Conservation (phyloP, 2,888 invertebrate genomes). For the Philereme transversata region DNA sequence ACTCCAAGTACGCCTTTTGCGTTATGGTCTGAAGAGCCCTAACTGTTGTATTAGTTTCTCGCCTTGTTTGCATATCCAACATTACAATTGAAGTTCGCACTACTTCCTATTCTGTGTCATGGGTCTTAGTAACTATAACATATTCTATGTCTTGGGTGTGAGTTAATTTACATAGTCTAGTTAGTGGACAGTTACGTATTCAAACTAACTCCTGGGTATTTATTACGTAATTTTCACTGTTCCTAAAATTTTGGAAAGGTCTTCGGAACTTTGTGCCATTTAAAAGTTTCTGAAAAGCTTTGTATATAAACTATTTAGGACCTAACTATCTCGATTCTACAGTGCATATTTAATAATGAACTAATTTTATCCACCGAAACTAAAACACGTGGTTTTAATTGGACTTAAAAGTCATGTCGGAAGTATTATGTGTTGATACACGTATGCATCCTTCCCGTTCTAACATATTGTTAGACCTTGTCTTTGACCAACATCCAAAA, state of each 20-base stretch:
- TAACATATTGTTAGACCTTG: too few species aligned
- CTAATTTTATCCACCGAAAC: too few species aligned
- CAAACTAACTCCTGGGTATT: constrained; percentile 26
- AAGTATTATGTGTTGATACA: too few species aligned
- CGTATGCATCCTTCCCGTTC: too few species aligned
- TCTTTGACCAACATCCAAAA: too few species aligned
- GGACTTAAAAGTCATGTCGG: too few species aligned
- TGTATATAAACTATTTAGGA: too few species aligned
- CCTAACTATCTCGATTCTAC: too few species aligned
- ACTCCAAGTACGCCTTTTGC: background rate
- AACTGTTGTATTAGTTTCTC: constrained; percentile 2
- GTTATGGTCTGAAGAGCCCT: constrained; percentile 7
- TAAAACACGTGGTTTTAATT: too few species aligned
- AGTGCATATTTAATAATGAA: too few species aligned
- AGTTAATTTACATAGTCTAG: constrained; percentile 21
- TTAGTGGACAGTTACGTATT: constrained; percentile 20
- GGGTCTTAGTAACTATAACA: background rate
- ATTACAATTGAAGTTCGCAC: constrained; percentile 16
- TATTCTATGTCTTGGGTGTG: constrained; percentile 5
- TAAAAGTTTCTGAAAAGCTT: background rate
- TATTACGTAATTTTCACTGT: constrained; percentile 28
- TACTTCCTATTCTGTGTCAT: background rate
- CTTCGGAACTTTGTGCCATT: constrained; percentile 6
- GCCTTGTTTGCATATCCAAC: constrained; percentile 14
- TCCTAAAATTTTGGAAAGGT: constrained; percentile 18